Conservation (phyloP, 2,113 vertebrate species). For the Falco punctatus region DNA sequence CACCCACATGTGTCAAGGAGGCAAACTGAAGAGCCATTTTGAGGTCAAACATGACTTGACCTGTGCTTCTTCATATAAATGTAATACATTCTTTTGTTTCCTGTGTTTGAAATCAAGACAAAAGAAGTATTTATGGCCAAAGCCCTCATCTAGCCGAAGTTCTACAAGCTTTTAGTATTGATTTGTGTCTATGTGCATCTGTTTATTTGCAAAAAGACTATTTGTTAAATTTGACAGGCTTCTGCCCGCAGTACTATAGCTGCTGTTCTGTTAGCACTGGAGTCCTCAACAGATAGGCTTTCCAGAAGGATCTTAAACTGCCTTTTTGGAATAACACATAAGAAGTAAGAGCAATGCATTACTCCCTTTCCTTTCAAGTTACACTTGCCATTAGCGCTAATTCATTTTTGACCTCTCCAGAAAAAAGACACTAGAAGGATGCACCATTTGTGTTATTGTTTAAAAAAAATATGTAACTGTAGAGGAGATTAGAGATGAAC, state of each 20-base stretch:
- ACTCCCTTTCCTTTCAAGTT: background rate
- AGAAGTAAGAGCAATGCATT: background rate
- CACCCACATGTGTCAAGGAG: background rate
- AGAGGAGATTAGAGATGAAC: background rate
- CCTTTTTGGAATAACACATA: background rate
- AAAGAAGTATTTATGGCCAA: background rate
- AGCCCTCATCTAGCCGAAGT: background rate
- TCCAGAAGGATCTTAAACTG: background rate
- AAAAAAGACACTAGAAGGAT: background rate
- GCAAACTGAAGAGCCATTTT: background rate
- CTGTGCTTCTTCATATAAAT: background rate
- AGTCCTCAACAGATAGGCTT: accelerated
- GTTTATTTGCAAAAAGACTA: background rate
- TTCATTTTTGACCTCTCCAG: background rate
- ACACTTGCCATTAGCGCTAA: background rate
- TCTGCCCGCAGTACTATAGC: background rate
- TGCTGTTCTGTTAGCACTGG: background rate
- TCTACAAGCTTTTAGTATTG: background rate
- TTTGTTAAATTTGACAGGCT: background rate
- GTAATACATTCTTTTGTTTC: background rate
- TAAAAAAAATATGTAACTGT: background rate
- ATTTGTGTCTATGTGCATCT: background rate
- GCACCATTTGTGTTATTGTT: background rate
- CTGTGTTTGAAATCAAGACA: background rate
- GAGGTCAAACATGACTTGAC: background rate